Percentiles rank a stretch among this genome's conserved stretches.
Conservation (phyloP, 2,113 vertebrate species). For the Psephotus haematonotus region DNA sequence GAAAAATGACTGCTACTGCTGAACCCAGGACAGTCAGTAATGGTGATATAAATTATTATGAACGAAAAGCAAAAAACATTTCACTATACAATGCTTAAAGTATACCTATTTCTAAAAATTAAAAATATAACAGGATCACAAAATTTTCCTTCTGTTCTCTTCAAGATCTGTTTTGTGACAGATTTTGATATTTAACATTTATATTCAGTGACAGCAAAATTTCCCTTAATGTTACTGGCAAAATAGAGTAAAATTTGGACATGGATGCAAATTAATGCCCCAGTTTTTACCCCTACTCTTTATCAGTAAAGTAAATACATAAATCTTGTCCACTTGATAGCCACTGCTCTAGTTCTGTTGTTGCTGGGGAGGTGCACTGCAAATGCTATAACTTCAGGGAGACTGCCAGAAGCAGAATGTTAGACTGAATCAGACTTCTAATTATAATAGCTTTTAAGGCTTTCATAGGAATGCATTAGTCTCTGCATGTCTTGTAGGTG, state of each 20-base stretch:
- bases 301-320: neutral
- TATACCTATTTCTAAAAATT: neutral
- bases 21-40: neutral
- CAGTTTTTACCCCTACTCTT: neutral
- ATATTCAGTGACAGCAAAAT: neutral
- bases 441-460: slow-evolving; percentile 14
- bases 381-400: neutral
- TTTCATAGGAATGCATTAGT: slow-evolving; percentile 8
- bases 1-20: too few relatives aligned
- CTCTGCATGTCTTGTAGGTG: neutral
- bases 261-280: neutral
- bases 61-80: neutral
- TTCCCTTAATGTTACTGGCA: neutral
- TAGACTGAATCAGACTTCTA: neutral
- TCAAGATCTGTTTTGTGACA: neutral
- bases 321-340: neutral
- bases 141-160: neutral
- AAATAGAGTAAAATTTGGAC: neutral
- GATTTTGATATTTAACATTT: neutral
- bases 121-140: neutral
- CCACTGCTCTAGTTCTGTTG: neutral
- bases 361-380: neutral
- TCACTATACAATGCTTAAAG: neutral
- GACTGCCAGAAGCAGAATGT: neutral
- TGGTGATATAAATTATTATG: neutral